These are phyloP conservation scores for Brachionus manjavacas DNA, from an alignment of 1,140 invertebrate genomes.

Conservation along the genomic window DNA sequence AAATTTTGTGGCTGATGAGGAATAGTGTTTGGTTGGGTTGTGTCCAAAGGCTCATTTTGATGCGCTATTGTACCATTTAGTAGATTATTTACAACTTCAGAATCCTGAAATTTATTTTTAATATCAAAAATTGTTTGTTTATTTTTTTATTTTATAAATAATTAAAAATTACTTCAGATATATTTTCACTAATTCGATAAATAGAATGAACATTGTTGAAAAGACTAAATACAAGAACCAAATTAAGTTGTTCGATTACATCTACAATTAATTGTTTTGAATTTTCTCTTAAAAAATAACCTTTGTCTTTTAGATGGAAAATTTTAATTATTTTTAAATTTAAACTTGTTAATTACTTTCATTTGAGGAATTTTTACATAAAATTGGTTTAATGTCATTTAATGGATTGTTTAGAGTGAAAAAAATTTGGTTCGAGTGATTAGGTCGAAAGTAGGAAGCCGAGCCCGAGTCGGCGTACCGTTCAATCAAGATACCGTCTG, in stretches of 20 bases:
- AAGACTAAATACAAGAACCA: slow-evolving; percentile 21
- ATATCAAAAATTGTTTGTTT: not conserved
- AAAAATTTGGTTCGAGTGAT: slow-evolving; percentile 4
- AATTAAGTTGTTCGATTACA: slow-evolving; percentile 4
- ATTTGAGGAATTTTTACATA: slow-evolving; percentile 18
- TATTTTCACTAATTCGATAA: slow-evolving; percentile 24
- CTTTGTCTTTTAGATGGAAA: not conserved
- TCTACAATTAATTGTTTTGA: slow-evolving; percentile 22
- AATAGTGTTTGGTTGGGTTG: not conserved
- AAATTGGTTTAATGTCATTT: slow-evolving; percentile 32
- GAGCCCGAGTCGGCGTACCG: not conserved
- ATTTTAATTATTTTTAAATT: not conserved
- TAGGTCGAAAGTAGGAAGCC: slow-evolving; percentile 9
- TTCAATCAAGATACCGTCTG: slow-evolving; percentile 29
- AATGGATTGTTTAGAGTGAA: slow-evolving; percentile 29
- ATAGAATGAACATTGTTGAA: slow-evolving; percentile 32
- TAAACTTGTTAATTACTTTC: slow-evolving; percentile 10
- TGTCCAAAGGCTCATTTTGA: not conserved
- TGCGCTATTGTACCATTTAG: slow-evolving; percentile 22
- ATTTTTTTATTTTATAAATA: not conserved
- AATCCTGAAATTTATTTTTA: not conserved
- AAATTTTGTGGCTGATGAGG: not conserved
- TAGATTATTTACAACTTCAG: slow-evolving; percentile 23
- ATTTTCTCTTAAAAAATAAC: slow-evolving; percentile 9
- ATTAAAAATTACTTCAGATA: not conserved